Percentiles rank a stretch among this genome's conserved stretches.
phyloP scores from a whole-genome alignment of 2,888 invertebrate genomes.

The Pharmacophagus antenor region DNA sequence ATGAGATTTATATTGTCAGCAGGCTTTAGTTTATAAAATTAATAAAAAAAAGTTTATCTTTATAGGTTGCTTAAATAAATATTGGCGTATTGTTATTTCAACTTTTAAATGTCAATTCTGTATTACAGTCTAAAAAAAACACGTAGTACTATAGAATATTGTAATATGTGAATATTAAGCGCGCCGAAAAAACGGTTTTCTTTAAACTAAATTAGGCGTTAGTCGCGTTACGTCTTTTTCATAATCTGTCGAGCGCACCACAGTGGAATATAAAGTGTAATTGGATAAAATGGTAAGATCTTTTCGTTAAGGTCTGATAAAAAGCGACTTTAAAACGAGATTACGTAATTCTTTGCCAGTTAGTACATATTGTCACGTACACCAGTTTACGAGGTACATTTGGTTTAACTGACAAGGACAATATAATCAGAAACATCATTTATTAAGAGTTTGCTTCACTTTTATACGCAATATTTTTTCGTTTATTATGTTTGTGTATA shows the following conservation, averaged over 20 bases:
- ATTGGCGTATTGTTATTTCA: too few relatives aligned
- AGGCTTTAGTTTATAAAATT: too few relatives aligned
- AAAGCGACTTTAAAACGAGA: conserved; percentile 8
- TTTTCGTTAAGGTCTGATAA: conserved; percentile 19
- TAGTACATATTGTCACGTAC: conserved; percentile 9
- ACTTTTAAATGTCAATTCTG: too few relatives aligned
- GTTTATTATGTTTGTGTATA: too few relatives aligned
- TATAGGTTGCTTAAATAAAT: too few relatives aligned
- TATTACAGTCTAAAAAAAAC: too few relatives aligned
- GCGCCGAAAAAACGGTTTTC: conserved; percentile 17
- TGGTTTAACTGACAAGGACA: conserved; percentile 9
- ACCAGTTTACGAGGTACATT: conserved; percentile 1
- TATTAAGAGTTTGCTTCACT: too few relatives aligned
- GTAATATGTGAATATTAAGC: too few relatives aligned
- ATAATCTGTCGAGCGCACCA: conserved; percentile 21
- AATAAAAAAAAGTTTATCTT: too few relatives aligned
- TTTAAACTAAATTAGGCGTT: conserved; percentile 25
- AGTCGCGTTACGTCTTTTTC: conserved; percentile 21
- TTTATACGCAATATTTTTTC: not conserved
- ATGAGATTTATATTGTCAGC: too few relatives aligned
- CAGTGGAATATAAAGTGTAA: conserved; percentile 14
- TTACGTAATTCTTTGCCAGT: conserved; percentile 19
- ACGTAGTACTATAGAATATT: too few relatives aligned
- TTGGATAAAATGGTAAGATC: conserved; percentile 21
- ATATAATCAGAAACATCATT: not conserved